Evolutionary conservation across 2,888 invertebrate genomes (phyloP), one percentile per base, ranked within the genome.

Genomic region (Drosophila nigricruria): DNA sequence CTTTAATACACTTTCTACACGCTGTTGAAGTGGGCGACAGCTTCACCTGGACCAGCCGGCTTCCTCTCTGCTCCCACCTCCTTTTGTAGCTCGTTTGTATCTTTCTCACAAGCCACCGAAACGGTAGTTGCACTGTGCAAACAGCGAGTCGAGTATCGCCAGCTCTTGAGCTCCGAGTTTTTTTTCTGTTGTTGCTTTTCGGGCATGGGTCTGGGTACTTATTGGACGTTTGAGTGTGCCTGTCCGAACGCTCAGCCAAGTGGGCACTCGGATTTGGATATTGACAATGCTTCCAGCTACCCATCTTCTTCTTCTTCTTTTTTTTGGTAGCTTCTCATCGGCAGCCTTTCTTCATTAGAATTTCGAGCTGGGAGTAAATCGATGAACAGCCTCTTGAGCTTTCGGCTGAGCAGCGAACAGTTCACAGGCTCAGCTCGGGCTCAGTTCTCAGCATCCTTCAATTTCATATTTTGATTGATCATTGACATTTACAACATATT

Each of bases 401-500:
- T 59, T 63, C 50, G 47, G 61, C 27, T 54, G 49, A 30, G 27
- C 47, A 18, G 18, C 30, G 30, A 30, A 49, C 69, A 72, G 77
- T 79, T 70, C 70, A 75, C 74, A 81, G 68, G 67, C 58, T 73
- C 57, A 23, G 23, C 5, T 23, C 34, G 50, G 16, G 38, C 6
- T 23, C 52, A 16, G 23, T 54, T 56, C 56, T 56, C 27, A 38
- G 47, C 47, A 61, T 65, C 72, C 72, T 77, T 77, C 73, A 59
- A 43, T 47, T 79, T 79, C 76, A 76, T 87, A 77, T 83, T 87
- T 87, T 91, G 90, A 91, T 91, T 90, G 91, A 91, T 91, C 90
- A 90, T 91, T 91, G 90, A 91, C 91, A 91, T 89, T 90, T 90
- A 91, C 90, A 83, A 87, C 80, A 90, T 81, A 89, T 88, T 88